Conservation (phyloP, 2,113 vertebrate species). For the Micronycteris hirsuta region DNA sequence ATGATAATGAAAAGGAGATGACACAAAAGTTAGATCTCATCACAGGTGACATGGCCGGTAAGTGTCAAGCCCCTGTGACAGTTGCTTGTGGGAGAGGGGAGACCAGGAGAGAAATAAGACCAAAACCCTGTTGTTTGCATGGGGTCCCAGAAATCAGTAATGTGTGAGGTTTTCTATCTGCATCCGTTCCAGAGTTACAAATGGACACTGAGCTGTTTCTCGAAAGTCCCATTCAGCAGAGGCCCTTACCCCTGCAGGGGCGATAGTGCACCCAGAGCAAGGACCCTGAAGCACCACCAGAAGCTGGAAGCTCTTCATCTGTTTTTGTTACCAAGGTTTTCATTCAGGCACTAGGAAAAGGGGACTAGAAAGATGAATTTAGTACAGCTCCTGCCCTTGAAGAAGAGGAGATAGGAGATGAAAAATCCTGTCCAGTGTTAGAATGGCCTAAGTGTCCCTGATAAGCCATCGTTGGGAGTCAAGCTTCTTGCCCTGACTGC, state of each 20-base stretch:
- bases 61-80: neutral
- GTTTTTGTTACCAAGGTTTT: neutral
- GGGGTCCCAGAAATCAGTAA: neutral
- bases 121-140: neutral
- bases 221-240: neutral
- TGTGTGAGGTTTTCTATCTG: neutral
- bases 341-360: neutral
- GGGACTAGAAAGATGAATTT: neutral
- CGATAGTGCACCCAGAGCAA: neutral
- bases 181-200: neutral
- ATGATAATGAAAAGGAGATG: conserved; percentile 86
- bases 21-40: conserved; percentile 87
- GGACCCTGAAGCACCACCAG: neutral
- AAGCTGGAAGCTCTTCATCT: neutral
- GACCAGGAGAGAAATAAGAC: neutral
- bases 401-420: neutral
- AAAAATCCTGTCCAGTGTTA: neutral
- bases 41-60: conserved; percentile 88
- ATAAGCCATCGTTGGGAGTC: neutral
- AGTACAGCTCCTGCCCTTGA: neutral
- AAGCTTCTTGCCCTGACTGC: neutral
- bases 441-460: neutral
- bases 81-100: neutral
- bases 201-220: neutral
- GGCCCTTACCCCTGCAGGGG: neutral